Evolutionary conservation across 1,140 invertebrate genomes (phyloP), one percentile per base, ranked within the genome.

Genomic region (Chymomyza costata): DNA sequence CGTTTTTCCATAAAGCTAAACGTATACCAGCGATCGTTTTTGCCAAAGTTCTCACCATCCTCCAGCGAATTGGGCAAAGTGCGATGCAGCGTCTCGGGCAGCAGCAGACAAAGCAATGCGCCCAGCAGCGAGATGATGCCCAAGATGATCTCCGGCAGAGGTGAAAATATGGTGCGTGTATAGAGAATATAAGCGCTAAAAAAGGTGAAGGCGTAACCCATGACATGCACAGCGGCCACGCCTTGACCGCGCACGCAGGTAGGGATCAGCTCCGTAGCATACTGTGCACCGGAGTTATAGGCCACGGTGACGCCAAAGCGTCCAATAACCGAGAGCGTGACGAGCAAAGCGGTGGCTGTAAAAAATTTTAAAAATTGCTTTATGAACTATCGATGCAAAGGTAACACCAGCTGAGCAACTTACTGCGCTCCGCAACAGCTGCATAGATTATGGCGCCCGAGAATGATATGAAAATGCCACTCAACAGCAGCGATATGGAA

Each of bases 251-350:
- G 85, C 1, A 92, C 88, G 25, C 88, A 87, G 0, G 91, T 92
- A 1, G 91, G 91, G 31, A 90, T 88, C n/a, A 91, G 70, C 59
- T 92, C 91, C 0, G 90, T 89, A 25, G 90, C 89, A 63, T 91
- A 92, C 47, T 90, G 89, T 16, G 91, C 80, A 56, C 88, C 80
- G 2, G 90, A 89, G 60, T 90, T 89, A 78, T 91, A 92, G 11
- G 90, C 88, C 6, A 90, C 88, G n/a, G 90, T 90, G 15, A 91
- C 88, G 16, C 88, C 88, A 51, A 91, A 88, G 47, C 91, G 87
- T 6, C 90, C 90, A 37, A 90, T 65, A 3, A 90, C 86, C 0
- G 71, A 65, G 5, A 85, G 64, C 6, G 62, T 62, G 2, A 83
- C 83, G 8, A 85, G 34, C 1, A 85, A 5, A 1, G 49, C 57